Percentiles rank a stretch among this genome's conserved stretches.
phyloP scores from a whole-genome alignment of 1,140 invertebrate species.

The Globodera ellingtonae region DNA sequence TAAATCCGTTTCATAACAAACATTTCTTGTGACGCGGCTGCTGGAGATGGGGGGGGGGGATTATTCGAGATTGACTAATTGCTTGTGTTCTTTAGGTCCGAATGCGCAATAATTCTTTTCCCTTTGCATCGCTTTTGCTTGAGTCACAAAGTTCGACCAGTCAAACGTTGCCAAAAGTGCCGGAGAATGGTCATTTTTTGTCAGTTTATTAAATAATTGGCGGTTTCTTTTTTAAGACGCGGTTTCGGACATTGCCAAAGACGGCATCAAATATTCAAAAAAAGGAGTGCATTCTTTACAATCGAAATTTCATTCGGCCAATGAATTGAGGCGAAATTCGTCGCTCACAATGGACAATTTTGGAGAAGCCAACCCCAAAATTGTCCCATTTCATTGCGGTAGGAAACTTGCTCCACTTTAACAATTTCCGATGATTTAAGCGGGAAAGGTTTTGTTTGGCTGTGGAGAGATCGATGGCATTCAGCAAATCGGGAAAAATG shows the following conservation, averaged over 20 bases:
- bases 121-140: slow-evolving; percentile 37
- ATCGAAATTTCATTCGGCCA: not conserved
- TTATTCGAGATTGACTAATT: no score
- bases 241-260: not conserved
- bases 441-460: not conserved
- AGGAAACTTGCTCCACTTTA: not conserved
- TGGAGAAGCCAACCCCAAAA: not conserved
- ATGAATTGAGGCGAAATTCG: slow-evolving; percentile 3
- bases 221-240: slow-evolving; percentile 20
- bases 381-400: not conserved
- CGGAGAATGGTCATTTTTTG: slow-evolving; percentile 20
- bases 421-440: not conserved
- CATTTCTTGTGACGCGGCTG: no score
- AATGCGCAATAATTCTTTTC: slow-evolving; percentile 44
- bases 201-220: not conserved
- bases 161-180: slow-evolving; percentile 41
- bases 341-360: not conserved
- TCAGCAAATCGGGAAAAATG: not conserved
- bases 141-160: slow-evolving; percentile 37
- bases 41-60: no score
- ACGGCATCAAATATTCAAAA: not conserved
- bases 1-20: no score
- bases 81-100: slow-evolving; percentile 25
- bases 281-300: not conserved
- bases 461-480: not conserved